Base-by-base conservation (phyloP, 1,140 invertebrate genomes). In the Apis dorsata region DNA sequence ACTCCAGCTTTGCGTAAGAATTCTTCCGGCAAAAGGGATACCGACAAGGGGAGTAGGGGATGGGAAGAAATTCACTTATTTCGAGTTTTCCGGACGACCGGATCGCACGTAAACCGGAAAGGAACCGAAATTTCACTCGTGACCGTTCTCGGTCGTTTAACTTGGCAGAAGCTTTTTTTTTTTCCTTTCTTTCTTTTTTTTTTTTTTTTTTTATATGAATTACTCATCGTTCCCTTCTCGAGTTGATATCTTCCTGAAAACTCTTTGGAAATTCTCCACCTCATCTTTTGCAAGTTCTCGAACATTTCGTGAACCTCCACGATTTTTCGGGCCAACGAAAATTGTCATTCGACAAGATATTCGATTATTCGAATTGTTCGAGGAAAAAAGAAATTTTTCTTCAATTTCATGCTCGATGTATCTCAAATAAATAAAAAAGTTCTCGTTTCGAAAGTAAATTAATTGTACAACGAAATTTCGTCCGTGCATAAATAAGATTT, bases 41-140 rank as follows among this genome's bases (percentile, higher is more conserved):
- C 21, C 15, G n/a, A 15, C 12, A 24, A 8, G 12, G 19, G 28
- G 28, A 3, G 7, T 13, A 8, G 24, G 19, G 4, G 28, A 15
- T 13, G 17, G 21, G n/a, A 12, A 7, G 34, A 53, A 77, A 77
- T 69, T 77, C 74, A 77, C 80, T 82, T 76, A 70, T 69, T 77
- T 62, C 74, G 80, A 82, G 63, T 82, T 68, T 82, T 70, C 80
- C 57, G 15, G 55, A 69, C 57, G 24, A 70, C 34, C 57, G 49
- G 49, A 44, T 68, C 65, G 73, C 53, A 10, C 80, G 73, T 76
- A 82, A 81, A 76, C 59, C 71, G 53, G 53, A 65, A 53, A 66
- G 34, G n/a, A 75, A 81, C 53, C 62, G 71, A 81, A 81, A 75
- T 81, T 66, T 66, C 62, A 66, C 21, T n/a, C 79, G 28, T 60